Evolutionary conservation across 2,888 invertebrate species (phyloP), one percentile per base, ranked within the genome.

Genomic region (Amphimallon solstitiale): DNA sequence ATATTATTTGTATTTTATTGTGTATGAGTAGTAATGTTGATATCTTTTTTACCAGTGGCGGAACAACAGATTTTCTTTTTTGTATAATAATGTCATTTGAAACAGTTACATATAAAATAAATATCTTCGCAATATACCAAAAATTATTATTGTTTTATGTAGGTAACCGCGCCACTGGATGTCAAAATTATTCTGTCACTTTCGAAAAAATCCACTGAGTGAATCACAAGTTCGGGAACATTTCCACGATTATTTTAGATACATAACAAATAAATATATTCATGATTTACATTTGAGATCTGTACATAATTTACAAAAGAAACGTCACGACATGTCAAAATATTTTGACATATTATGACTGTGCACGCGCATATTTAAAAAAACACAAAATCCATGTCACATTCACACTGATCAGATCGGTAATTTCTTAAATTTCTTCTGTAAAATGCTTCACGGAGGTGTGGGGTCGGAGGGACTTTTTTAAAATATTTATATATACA

Each of bases 251-350:
- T 29, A 29, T 29, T 29, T 29, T 29, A 5, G 66, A 61, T 62
- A 51, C 66, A 38, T 40, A 68, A 69, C 66, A 69, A 70, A 70
- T 70, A 70, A 73, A 74, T 72, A 74, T 70, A 70, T 71, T 35
- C 35, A 35, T 35, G 14, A 12, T 9, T 29, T 29, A 29, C 67
- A 68, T 71, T 65, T 75, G 76, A 76, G 76, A 76, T 76, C 76
- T 77, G 77, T 77, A 77, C 77, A 77, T 69, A 77, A 75, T 77
- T 68, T 76, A 77, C 74, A 75, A 66, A 63, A 65, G 46, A 52
- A 46, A 65, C 65, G 49, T 51, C 66, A 63, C 45, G 49, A 34
- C 66, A 56, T 51, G 46, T 48, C 23, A 38, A 34, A 35, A 10
- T 10, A 40, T 63, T 45, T 63, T 46, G 45, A 56, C 67, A 67